Base-by-base conservation (phyloP, 35 echinoderm and acorn worm genomes). In the Heliocidaris erythrogramma region DNA sequence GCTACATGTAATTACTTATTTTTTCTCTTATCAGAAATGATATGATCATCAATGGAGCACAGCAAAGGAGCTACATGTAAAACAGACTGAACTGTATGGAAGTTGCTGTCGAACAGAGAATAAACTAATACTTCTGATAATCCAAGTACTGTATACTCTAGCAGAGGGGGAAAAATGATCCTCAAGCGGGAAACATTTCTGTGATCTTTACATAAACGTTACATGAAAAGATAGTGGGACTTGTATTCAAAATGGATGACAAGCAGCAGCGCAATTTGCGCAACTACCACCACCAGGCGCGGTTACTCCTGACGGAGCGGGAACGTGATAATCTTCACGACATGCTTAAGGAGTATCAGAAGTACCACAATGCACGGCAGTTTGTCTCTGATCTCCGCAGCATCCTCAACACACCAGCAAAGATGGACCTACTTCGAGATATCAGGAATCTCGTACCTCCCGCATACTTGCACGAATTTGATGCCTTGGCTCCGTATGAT, bases 301-400 rank as follows among this genome's bases (percentile, higher is more conserved):
- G 94, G 85, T 24, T 96, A 9, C 90, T 99, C n/a, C 65, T 99
- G 60, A 97, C 97, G 0, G 94, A 97, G 42, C 88, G 92, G 4
- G 98, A 99, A 86, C 86, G 97, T 48, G 96, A 97, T 84, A 96
- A 97, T 85, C 97, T 99, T 13, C 96, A 97, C 86, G 98, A 99
- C 90, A 90, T 99, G 8, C 85, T 99, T 85, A 97, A 96, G 90
- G 95, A 99, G 93, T 99, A 99, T 94, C 96, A 99, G 85, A 96
- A 85, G 30, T 96, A 96, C 86, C 50, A 59, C 91, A 92, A 92
- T 30, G 47, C 91, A 13, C 91, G 91, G 11, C 91, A 92, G 91
- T 92, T 92, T 29, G 24, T 92, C 48, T 49, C 91, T 27, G 48
- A 94, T 30, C 95, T 99, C 52, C 53, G 61, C 27, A 96, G 87